Evolutionary conservation across 2,113 vertebrate species (phyloP).

Genomic region (Heterotilapia buettikoferi): DNA sequence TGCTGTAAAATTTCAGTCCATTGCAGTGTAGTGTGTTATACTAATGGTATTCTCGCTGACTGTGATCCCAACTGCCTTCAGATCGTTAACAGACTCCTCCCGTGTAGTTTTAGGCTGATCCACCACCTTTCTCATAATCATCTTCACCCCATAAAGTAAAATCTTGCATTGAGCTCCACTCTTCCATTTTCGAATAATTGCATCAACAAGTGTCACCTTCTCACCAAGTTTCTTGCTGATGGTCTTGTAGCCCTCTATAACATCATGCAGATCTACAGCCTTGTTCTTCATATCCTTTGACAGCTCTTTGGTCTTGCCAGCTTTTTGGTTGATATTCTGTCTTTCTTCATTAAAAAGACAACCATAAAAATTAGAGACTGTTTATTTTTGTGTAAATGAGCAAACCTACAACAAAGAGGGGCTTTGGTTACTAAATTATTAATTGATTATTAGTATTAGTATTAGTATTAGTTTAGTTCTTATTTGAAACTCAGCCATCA

Average conservation of each 20-base stretch:
- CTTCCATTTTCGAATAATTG: neutral
- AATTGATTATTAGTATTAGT: neutral
- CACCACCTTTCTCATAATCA: neutral
- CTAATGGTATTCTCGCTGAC: neutral
- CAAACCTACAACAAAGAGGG: neutral
- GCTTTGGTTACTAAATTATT: neutral
- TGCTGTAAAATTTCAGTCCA: neutral
- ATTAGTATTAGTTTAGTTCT: neutral
- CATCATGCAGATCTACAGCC: neutral
- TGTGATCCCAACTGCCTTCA: neutral
- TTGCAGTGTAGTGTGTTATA: neutral
- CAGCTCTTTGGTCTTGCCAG: neutral
- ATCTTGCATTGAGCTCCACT: neutral
- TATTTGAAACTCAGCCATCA: neutral
- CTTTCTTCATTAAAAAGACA: neutral
- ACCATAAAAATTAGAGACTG: neutral
- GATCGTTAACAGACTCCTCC: neutral
- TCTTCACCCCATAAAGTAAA: neutral
- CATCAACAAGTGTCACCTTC: neutral
- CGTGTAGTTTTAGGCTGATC: accelerated
- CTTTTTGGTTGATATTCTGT: neutral
- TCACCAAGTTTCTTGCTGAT: neutral
- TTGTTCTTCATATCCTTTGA: neutral
- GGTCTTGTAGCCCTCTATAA: neutral
- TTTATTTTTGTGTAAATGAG: neutral